Evolutionary conservation across 2,888 invertebrate genomes (phyloP), one percentile per base, ranked within the genome.

Genomic region (Andrena chrysosceles): DNA sequence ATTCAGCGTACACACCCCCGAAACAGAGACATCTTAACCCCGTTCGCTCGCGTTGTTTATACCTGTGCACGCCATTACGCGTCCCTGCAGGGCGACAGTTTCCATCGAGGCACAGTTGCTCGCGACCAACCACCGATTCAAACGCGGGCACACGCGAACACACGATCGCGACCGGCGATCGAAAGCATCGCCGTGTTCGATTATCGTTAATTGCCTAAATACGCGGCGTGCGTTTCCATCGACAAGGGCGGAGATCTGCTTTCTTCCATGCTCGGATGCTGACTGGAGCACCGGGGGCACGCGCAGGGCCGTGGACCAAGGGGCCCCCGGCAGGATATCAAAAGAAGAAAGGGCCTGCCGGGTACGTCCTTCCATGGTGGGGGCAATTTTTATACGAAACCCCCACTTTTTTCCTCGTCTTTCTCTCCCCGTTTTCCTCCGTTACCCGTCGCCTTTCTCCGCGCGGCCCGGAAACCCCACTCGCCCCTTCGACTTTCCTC

Each of bases 191-290:
- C 54, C 77, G 16, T 16, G 29, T 23, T 26, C 23, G 64, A 60
- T 29, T 76, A 26, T 73, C 68, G 66, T 72, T 77, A 59, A 74
- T 82, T 26, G 59, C 59, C 83, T 60, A 59, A 23, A 29, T 10
- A 77, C 63, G 54, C 35, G 74, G 75, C 31, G n/a, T 62, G 52
- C 69, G 75, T 75, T 62, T 62, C 70, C 77, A 85, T 82, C 62
- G 52, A 69, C 81, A 80, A 72, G 54, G 49, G 54, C 35, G 77
- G 79, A 79, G 82, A 83, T 87, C 86, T 85, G 77, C 66, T 90
- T 91, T 89, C 92, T 91, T 91, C 91, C 93, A 93, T 93, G 93
- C 91, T 92, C 91, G 92, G 92, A 93, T 92, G 93, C 91, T 92
- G 93, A 94, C 94, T 94, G 93, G 90, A 88, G 89, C 79, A 84